phyloP scores from a whole-genome alignment of 2,113 vertebrate species.

The Heterotilapia buettikoferi region DNA sequence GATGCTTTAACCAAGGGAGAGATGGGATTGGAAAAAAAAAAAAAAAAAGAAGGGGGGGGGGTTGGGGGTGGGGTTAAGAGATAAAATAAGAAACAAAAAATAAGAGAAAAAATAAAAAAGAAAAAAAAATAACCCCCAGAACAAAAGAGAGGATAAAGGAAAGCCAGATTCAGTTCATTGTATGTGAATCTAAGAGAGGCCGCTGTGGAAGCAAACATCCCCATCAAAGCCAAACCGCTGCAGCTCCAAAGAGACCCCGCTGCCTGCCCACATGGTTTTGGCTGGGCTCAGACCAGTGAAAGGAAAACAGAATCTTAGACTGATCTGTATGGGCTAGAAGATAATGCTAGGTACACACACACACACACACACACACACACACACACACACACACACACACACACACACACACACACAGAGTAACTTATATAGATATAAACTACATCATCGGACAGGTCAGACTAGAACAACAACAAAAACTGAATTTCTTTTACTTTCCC shows the following conservation, averaged over 20 bases:
- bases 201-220: constrained; percentile 1
- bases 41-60: not conserved
- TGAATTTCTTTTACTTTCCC: not conserved
- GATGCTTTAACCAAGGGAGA: constrained; percentile 49
- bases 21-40: not conserved
- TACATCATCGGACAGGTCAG: not conserved
- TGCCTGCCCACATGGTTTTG: not conserved
- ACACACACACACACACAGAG: too few species aligned
- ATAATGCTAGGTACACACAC: not conserved
- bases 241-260: not conserved
- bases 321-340: not conserved
- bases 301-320: constrained; percentile 32
- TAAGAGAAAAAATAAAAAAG: not conserved
- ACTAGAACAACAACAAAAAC: not conserved
- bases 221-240: constrained; percentile 26
- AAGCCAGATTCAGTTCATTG: not conserved
- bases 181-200: not conserved
- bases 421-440: not conserved
- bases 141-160: not conserved
- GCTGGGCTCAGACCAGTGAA: constrained; percentile 28
- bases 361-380: not conserved
- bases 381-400: not conserved
- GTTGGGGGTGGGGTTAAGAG: too few species aligned
- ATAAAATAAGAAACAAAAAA: too few species aligned
- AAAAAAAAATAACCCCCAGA: not conserved